Conservation (phyloP, 1,140 invertebrate species). For the Pararge aegeria region DNA sequence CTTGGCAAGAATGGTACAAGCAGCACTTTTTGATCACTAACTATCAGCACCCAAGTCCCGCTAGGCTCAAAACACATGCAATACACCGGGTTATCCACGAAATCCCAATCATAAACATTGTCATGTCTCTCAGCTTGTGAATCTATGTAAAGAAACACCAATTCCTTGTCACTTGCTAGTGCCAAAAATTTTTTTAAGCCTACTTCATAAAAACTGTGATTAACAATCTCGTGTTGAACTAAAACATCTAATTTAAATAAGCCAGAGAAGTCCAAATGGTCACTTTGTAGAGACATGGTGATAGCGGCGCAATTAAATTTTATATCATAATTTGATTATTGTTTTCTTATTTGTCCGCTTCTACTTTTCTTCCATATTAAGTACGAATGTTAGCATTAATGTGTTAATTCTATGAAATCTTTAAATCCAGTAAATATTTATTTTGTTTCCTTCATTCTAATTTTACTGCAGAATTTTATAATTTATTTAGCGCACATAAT, state of each 20-base stretch:
- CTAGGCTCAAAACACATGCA: constrained; percentile 74
- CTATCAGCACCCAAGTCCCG: constrained; percentile 68
- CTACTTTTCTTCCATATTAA: too few species aligned
- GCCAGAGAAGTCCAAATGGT: constrained; percentile 46
- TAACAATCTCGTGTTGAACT: constrained; percentile 57
- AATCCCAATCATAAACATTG: constrained; percentile 70
- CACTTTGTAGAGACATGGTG: constrained; percentile 46
- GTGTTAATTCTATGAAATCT: too few species aligned
- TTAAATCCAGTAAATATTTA: too few species aligned
- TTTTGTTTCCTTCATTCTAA: too few species aligned
- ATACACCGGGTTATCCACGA: constrained; percentile 64
- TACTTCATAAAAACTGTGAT: constrained; percentile 69
- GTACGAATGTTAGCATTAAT: too few species aligned
- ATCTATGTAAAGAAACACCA: constrained; percentile 66
- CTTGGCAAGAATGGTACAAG: constrained; percentile 65
- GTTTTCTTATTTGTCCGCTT: too few species aligned
- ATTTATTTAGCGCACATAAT: too few species aligned
- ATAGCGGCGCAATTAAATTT: background rate
- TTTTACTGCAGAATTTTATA: too few species aligned
- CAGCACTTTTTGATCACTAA: constrained; percentile 66
- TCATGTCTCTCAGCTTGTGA: constrained; percentile 55
- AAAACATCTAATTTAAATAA: constrained; percentile 71
- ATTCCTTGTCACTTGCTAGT: constrained; percentile 63
- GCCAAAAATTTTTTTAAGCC: constrained; percentile 67
- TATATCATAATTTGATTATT: background rate